phyloP scores from a whole-genome alignment of 1,140 invertebrate genomes.

The Caerostris extrusa region DNA sequence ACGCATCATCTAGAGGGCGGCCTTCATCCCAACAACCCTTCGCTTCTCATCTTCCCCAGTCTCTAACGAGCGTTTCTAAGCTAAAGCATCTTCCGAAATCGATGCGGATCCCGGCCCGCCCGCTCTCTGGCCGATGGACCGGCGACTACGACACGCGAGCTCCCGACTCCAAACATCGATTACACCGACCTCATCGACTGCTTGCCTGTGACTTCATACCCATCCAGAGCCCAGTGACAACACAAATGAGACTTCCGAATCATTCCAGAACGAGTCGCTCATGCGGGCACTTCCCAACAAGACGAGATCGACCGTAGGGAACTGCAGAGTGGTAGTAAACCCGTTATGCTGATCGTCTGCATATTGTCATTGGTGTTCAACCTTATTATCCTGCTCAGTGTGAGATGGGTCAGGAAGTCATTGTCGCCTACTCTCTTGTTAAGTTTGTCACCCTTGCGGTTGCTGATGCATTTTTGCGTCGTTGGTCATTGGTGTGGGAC shows the following conservation, averaged over 20 bases:
- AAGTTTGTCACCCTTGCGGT: conserved; percentile 85
- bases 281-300: neutral
- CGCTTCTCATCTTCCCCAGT: conserved; percentile 15
- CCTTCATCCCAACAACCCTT: neutral
- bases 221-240: neutral
- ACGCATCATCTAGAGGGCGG: conserved; percentile 42
- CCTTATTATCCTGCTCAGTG: conserved; percentile 83
- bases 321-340: conserved; percentile 79
- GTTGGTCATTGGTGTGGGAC: conserved; percentile 83
- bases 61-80: no score
- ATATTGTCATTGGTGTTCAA: conserved; percentile 83
- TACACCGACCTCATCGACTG: conserved; percentile 49
- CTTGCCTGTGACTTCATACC: neutral
- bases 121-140: conserved; percentile 43
- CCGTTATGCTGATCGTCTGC: conserved; percentile 82
- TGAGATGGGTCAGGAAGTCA: conserved; percentile 85
- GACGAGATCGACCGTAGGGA: conserved; percentile 11
- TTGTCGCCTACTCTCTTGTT: conserved; percentile 85
- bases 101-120: conserved; percentile 47
- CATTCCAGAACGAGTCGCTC: neutral
- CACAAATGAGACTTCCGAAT: neutral
- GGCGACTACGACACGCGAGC: conserved; percentile 41
- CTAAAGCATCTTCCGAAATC: conserved; percentile 10
- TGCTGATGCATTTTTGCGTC: conserved; percentile 85
- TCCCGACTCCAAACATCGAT: neutral